phyloP scores from a whole-genome alignment of 2,113 vertebrate species.

The Ceratotherium simum region DNA sequence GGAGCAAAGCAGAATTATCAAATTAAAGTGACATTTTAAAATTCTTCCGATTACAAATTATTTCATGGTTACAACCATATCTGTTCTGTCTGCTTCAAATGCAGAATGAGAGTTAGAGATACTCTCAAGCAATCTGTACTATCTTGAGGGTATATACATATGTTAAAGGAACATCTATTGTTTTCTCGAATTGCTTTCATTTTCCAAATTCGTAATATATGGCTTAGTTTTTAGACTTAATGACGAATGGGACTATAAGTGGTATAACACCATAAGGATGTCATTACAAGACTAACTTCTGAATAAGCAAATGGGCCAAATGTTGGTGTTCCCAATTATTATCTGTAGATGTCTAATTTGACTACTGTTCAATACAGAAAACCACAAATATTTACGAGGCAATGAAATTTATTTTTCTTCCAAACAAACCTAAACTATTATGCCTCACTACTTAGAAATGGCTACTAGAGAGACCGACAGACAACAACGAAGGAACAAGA shows the following conservation, averaged over 20 bases:
- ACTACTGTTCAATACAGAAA: not conserved
- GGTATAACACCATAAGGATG: not conserved
- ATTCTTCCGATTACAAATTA: slow-evolving; percentile 40
- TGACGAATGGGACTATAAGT: not conserved
- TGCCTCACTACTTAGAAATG: not conserved
- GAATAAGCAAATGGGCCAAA: not conserved
- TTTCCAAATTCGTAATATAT: not conserved
- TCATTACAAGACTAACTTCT: not conserved
- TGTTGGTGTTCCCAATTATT: not conserved
- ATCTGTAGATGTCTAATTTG: not conserved
- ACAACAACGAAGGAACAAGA: not conserved
- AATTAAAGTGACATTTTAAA: not conserved
- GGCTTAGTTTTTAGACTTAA: not conserved
- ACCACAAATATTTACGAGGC: not conserved
- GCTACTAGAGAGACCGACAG: not conserved
- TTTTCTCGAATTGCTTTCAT: not conserved
- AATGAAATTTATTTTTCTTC: not conserved
- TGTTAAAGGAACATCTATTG: not conserved
- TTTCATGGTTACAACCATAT: not conserved
- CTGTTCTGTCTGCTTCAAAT: not conserved
- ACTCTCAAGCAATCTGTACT: not conserved
- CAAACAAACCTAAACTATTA: not conserved
- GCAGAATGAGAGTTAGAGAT: not conserved
- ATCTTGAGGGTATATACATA: not conserved
- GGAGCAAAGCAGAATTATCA: not conserved